phyloP scores from a whole-genome alignment of 1,140 invertebrate genomes.

The Reticulitermes speratus region DNA sequence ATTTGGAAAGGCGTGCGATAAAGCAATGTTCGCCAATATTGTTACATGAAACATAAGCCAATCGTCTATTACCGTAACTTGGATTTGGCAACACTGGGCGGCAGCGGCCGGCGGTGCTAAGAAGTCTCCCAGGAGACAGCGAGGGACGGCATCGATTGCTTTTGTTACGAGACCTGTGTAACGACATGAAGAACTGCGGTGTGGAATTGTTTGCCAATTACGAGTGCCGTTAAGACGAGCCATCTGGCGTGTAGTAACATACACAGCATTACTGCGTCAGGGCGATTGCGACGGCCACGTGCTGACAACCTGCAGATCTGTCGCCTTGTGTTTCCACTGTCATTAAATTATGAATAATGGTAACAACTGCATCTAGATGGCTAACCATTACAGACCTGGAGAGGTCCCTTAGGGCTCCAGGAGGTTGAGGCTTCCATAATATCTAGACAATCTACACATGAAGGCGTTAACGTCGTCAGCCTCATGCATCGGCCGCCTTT shows the following conservation, averaged over 20 bases:
- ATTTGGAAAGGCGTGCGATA: too few species aligned
- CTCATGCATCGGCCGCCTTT: too few species aligned
- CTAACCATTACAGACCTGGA: too few species aligned
- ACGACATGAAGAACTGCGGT: background rate
- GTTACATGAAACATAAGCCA: background rate
- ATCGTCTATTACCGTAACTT: background rate
- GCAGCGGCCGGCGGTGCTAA: background rate
- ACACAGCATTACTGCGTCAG: background rate
- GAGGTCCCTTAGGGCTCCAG: too few species aligned
- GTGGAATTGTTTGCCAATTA: constrained; percentile 16
- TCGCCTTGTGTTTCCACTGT: too few species aligned
- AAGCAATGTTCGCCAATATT: background rate
- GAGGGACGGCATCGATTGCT: background rate
- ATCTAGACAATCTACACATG: too few species aligned
- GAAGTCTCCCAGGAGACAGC: constrained; percentile 1
- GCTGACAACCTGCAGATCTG: too few species aligned
- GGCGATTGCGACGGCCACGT: too few species aligned
- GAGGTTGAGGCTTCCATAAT: too few species aligned
- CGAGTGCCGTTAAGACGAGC: background rate
- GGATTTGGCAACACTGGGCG: background rate
- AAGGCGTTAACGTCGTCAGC: too few species aligned
- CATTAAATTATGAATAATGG: too few species aligned
- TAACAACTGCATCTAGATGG: too few species aligned
- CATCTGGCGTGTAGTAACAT: background rate
- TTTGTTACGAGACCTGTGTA: constrained; percentile 6